Percentiles rank a stretch among this genome's conserved stretches.
phyloP scores from a whole-genome alignment of 2,888 invertebrate genomes.

The Congeria kusceri region DNA sequence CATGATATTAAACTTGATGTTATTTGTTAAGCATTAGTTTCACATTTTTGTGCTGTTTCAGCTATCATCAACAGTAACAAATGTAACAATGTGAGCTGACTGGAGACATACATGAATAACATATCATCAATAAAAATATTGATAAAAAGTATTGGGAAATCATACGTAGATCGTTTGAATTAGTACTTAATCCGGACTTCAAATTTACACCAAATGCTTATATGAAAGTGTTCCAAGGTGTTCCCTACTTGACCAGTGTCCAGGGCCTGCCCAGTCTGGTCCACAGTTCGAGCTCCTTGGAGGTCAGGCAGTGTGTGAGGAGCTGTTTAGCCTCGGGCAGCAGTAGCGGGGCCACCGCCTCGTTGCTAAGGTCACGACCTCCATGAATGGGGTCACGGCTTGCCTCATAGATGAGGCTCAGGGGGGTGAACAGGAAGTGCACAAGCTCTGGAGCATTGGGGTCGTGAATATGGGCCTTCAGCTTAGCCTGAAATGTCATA shows the following conservation, averaged over 20 bases:
- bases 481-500: constrained; percentile 89
- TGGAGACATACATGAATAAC: too few relatives aligned
- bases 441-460: constrained; percentile 99
- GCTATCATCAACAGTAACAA: too few relatives aligned
- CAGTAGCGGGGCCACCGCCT: constrained; percentile 93
- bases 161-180: too few relatives aligned
- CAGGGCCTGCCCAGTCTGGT: constrained; percentile 98
- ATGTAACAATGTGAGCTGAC: too few relatives aligned
- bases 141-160: too few relatives aligned
- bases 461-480: constrained; percentile 99
- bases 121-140: too few relatives aligned
- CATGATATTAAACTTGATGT: too few relatives aligned
- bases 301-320: constrained; percentile 97
- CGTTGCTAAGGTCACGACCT: constrained; percentile 91
- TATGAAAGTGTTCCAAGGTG: too few relatives aligned
- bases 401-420: constrained; percentile 98
- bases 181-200: too few relatives aligned
- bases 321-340: constrained; percentile 97
- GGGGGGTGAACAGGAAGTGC: constrained; percentile 98
- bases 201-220: too few relatives aligned
- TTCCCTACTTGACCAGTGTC: constrained; percentile 87
- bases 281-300: constrained; percentile 99
- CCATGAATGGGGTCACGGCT: constrained; percentile 95
- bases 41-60: too few relatives aligned
- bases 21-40: too few relatives aligned